A percentile compares a stretch with the other conserved stretches of the same genome.
Evolutionary conservation across 30 jellyfish, hydroid and myxozoan species (phyloP).

Genomic region (Aurelia sp.): DNA sequence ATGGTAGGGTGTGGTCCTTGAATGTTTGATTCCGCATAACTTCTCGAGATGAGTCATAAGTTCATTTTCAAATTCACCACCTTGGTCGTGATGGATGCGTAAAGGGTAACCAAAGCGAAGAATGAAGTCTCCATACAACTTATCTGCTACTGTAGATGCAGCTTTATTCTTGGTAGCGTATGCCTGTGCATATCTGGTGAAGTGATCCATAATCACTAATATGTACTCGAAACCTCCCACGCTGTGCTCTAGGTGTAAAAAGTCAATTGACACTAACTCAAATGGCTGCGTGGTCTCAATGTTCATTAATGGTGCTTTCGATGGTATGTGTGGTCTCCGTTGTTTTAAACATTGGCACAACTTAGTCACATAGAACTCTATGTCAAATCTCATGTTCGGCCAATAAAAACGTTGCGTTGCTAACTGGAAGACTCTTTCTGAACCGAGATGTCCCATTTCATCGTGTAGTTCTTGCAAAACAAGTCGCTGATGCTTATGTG

Average conservation of each 20-base stretch:
- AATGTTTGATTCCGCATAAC: too few relatives aligned
- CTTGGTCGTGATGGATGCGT: too few relatives aligned
- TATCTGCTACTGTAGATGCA: constrained; percentile 42
- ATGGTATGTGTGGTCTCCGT: background rate
- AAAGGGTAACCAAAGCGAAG: too few relatives aligned
- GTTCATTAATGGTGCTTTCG: constrained; percentile 11
- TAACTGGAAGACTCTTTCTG: constrained; percentile 31
- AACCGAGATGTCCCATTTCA: constrained; percentile 58
- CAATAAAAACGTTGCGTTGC: constrained; percentile 29
- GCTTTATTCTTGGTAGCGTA: constrained; percentile 64
- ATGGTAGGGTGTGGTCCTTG: too few relatives aligned
- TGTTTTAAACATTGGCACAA: constrained; percentile 32
- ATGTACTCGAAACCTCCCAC: constrained; percentile 40
- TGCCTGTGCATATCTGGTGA: constrained; percentile 74
- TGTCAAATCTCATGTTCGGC: constrained; percentile 49
- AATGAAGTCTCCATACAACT: background rate
- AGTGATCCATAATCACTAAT: constrained; percentile 55
- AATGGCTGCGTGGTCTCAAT: constrained; percentile 26
- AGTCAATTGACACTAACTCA: constrained; percentile 14
- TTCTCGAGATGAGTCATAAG: too few relatives aligned
- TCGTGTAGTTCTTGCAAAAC: constrained; percentile 34
- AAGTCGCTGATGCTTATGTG: background rate
- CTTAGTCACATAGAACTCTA: background rate
- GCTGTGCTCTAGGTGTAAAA: constrained; percentile 30
- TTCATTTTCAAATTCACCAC: too few relatives aligned